A percentile compares a stretch with the other conserved stretches of the same genome.
These are phyloP conservation scores for Halichoeres trimaculatus DNA, from an alignment of 2,113 vertebrate genomes.

Conservation along the genomic window DNA sequence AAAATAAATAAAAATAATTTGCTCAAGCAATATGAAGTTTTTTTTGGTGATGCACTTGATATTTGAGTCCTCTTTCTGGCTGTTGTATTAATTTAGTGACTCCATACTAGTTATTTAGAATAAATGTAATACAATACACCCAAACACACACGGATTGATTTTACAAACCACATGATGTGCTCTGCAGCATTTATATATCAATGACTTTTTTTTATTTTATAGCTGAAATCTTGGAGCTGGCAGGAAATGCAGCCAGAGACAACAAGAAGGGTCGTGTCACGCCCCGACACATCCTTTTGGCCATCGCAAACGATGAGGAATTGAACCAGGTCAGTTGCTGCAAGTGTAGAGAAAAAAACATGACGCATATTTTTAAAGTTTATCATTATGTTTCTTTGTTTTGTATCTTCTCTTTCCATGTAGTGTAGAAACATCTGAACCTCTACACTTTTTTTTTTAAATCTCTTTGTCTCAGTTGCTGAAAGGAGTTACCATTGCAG, in stretches of 20 bases:
- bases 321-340: constrained; percentile 91
- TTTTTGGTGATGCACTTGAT: not conserved
- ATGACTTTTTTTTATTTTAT: not conserved
- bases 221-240: constrained; percentile 98
- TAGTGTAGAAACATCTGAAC: not conserved
- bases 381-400: too few species aligned
- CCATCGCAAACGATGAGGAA: constrained; percentile 98
- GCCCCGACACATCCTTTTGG: constrained; percentile 96
- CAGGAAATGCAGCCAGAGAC: constrained; percentile 97
- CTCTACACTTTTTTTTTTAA: not conserved
- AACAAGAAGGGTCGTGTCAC: constrained; percentile 99
- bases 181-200: not conserved
- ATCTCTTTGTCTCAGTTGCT: constrained; percentile 84
- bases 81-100: not conserved
- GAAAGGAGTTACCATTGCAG: constrained; percentile 97
- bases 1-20: too few species aligned
- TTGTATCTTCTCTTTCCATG: not conserved
- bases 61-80: not conserved
- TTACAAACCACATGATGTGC: not conserved
- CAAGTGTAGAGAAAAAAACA: not conserved
- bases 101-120: not conserved
- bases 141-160: too few species aligned
- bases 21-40: not conserved
- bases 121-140: not conserved
- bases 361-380: not conserved